Base-by-base conservation (phyloP, 2,113 vertebrate genomes). In the Dipodomys spectabilis region DNA sequence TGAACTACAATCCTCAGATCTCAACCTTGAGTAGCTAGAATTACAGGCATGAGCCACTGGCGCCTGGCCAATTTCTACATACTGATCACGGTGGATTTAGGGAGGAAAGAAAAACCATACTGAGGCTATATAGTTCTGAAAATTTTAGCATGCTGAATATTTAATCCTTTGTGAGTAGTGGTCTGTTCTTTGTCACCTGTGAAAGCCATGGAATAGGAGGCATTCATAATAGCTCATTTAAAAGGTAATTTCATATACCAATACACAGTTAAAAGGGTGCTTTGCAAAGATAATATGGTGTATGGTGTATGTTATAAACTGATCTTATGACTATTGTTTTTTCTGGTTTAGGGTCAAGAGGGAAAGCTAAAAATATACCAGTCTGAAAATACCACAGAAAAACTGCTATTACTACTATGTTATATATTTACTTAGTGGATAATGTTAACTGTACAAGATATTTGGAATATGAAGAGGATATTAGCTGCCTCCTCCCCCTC, bases 151-250 rank as follows among this genome's bases (percentile, higher is more conserved):
- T 86, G 79, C 11, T 60, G 53, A 44, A 44, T 64, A 57, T 83
- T 84, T 73, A 45, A 73, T 86, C n/a, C 25, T 80, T 53, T n/a
- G 16, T 25, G 45, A 75, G 53, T 60, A 83, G 53, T 53, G 32
- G 53, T 62, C 22, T 91, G 28, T 74, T 80, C 71, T 79, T 74
- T 92, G 81, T 93, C 77, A 83, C 53, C 74, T 91, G 71, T 86
- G 82, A 79, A 86, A 94, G 32, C 44, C 16, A 71, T 60, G 57
- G 83, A 88, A 67, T 67, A 32, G 81, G 64, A 57, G 13, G 81
- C 23, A 28, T 57, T 65, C 82, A 53, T 2, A 60, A 18, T 49
- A 53, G 57, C 84, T 88, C 27, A 49, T 68, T 85, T 49, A 30
- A 88, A 91, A 39, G 67, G 39, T 82, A 28, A 80, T 28, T 86